A percentile compares a stretch with the other conserved stretches of the same genome.
phyloP scores from a whole-genome alignment of 53 echinoderm and acorn worm genomes.

The Temnopleurus reevesii region DNA sequence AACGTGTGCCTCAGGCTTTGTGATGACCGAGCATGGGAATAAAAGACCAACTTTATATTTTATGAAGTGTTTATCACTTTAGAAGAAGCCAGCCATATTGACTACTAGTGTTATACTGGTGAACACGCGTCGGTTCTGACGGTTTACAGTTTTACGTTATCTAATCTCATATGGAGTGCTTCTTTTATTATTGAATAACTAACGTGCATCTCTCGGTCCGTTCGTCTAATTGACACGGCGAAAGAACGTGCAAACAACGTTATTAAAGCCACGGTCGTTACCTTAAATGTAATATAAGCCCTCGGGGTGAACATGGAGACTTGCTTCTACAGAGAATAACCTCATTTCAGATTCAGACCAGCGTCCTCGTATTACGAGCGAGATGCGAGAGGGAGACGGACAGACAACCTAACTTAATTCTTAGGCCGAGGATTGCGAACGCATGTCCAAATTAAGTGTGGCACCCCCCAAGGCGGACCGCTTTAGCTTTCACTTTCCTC shows the following conservation, averaged over 20 bases:
- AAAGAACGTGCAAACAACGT: constrained; percentile 43
- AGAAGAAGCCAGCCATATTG: too few species aligned
- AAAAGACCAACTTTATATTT: too few species aligned
- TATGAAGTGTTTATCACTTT: too few species aligned
- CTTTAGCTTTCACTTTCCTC: constrained; percentile 27
- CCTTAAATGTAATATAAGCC: constrained; percentile 27
- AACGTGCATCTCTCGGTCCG: not conserved
- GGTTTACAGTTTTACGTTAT: not conserved
- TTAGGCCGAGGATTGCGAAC: constrained; percentile 40
- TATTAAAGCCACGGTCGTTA: constrained; percentile 15
- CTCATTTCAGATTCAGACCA: constrained; percentile 34
- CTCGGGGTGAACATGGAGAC: constrained; percentile 27
- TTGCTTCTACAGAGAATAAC: not conserved
- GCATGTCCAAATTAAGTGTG: constrained; percentile 51
- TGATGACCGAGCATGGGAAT: too few species aligned
- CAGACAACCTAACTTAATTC: constrained; percentile 22
- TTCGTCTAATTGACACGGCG: constrained; percentile 13
- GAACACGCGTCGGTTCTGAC: too few species aligned
- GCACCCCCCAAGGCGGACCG: constrained; percentile 20
- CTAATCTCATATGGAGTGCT: not conserved
- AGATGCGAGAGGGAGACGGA: not conserved
- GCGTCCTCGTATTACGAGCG: not conserved
- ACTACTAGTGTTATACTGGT: too few species aligned
- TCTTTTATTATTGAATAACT: constrained; percentile 26
- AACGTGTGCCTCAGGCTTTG: too few species aligned